Evolutionary conservation across 1,140 invertebrate genomes (phyloP), one percentile per base, ranked within the genome.

Genomic region (Nasonia longicornis): DNA sequence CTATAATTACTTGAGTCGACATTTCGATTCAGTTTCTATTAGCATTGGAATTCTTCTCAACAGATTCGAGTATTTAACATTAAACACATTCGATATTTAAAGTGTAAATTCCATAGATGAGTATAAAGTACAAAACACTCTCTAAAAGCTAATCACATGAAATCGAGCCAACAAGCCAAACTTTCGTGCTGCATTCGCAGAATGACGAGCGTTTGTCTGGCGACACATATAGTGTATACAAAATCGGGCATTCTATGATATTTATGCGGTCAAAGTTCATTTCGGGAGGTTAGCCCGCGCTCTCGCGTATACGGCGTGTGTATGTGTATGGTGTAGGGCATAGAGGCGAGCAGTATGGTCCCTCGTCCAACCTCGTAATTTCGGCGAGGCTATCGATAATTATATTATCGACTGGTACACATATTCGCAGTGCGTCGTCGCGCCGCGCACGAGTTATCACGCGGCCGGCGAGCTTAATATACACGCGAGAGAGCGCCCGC

Each of bases 321-420:
- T 35, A 6, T 35, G 31, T 35, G 31, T 35, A 6, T 35, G 31
- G 31, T 67, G 22, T 67, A 67, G 6, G 1, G 4, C 29, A 31
- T 67, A 67, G 26, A 26, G 66, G 14, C 48, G 31, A 52, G 16
- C 14, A 1, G 52, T n/a, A 52, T 52, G 1, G 52, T 20, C 69
- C 12, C 35, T 20, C 70, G 26, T 42, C 35, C 70, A 42, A 73
- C 20, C 71, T 79, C 69, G 58, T 79, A 52, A 63, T 71, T 63
- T 81, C 45, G 66, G 8, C 48, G 35, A 12, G 72, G 26, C 63
- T 80, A 80, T 80, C 67, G 74, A 77, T 77, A 77, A 77, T 81
- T 81, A 81, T 81, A 81, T 77, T 77, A 66, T 81, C 74, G 74
- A 81, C 58, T 64, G 45, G 22, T 20, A 35, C 64, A 38, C 26